Base-by-base conservation (phyloP, 2,888 invertebrate species). In the Lobophora halterata region DNA sequence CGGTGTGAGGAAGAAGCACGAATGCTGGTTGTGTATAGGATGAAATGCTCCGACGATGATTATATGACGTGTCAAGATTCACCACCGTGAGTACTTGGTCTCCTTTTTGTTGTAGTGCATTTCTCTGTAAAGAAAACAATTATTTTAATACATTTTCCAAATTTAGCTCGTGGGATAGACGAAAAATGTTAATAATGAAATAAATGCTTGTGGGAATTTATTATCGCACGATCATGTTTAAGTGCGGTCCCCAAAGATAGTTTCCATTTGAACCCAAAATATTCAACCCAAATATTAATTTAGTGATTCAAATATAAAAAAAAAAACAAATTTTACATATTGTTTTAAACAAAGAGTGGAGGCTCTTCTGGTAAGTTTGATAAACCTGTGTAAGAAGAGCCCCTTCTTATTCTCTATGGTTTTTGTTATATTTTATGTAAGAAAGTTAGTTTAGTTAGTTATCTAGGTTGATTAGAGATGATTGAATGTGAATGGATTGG, bases 61-160 rank as follows among this genome's bases (percentile, higher is more conserved):
- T 11, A 7, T 31, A 9, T 28, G 46, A 43, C 46, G 43, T 50
- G 28, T 50, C 45, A 41, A 55, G 47, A 61, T 49, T 83, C 77
- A 85, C 82, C 80, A 83, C 68, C 79, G 67, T 61, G 76, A 57
- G 52, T 73, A 77, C 63, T 67, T 72, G 74, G 83, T 79, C 79
- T 85, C 85, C 73, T 80, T 83, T 50, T 74, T 58, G 61, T 71
- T 82, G 74, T 78, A 74, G 59, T 87, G 85, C 59, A 81, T 79
- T 72, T 78, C 83, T 76, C 87, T 87, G 87, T 38, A 87, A 87
- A 78, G 79, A 80, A 60, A 49, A 54, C n/a, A n/a, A n/a, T n/a
- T 5, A 26, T 13, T 9, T 17, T 4, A 23, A 32, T 39, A 38
- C 3, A 1, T 7, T 27, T 13, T 3, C 2, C 4, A 9, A 12